A percentile compares a stretch with the other conserved stretches of the same genome.
These are phyloP conservation scores for Pyrrhia umbra DNA, from an alignment of 2,888 invertebrate genomes.

Conservation along the genomic window DNA sequence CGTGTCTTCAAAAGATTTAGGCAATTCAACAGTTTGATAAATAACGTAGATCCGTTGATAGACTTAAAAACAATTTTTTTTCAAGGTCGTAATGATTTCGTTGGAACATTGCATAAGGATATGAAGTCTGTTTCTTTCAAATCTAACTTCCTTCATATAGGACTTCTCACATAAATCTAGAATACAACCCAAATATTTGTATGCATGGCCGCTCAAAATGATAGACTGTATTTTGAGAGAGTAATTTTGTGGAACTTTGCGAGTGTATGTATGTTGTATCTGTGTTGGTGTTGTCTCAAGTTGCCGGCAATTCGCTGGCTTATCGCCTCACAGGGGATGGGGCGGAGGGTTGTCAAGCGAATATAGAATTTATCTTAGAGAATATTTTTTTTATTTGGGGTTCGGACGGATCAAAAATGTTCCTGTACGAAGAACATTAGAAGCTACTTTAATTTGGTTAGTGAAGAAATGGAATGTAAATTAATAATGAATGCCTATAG, in stretches of 20 bases:
- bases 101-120: background rate
- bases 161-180: constrained; percentile 32
- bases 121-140: constrained; percentile 18
- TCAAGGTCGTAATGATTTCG: background rate
- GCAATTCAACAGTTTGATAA: constrained; percentile 6
- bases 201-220: constrained; percentile 28
- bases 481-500: constrained; percentile 7
- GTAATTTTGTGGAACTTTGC: constrained; percentile 44
- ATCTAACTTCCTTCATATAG: constrained; percentile 12
- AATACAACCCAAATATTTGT: constrained; percentile 28
- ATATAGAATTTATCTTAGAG: constrained; percentile 2
- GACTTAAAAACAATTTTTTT: background rate
- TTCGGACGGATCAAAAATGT: background rate
- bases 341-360: constrained; percentile 54
- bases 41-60: background rate
- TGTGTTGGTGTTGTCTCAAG: constrained; percentile 64
- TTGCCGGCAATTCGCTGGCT: constrained; percentile 71
- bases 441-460: background rate
- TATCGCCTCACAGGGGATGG: constrained; percentile 66
- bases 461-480: background rate
- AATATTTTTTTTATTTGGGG: constrained; percentile 8
- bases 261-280: constrained; percentile 42
- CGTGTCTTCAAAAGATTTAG: constrained; percentile 42
- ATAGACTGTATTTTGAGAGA: constrained; percentile 42
- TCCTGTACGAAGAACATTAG: background rate